Base-by-base conservation (phyloP, 2,888 invertebrate genomes). In the Liopterus haemorrhoidalis region DNA sequence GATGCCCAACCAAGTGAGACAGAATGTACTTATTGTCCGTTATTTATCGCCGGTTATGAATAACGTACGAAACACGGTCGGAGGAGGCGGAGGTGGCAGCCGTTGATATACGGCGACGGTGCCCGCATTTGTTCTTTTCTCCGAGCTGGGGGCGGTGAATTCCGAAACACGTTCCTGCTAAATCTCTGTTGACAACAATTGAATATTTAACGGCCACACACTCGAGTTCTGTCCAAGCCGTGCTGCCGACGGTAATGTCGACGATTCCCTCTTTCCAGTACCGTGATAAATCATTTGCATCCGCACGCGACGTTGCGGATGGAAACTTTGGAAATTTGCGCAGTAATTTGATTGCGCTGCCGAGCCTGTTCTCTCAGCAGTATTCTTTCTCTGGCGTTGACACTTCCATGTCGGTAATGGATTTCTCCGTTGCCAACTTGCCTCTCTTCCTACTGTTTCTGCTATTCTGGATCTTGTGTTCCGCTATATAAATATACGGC, bases 181-280 rank as follows among this genome's bases (percentile, higher is more conserved):
- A 45, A 45, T 45, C 45, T 45, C 45, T 33, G 45, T 39, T 45
- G 45, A 45, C 45, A 45, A 45, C 45, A 45, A 45, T 45, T 45
- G 45, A 45, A 45, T 45, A 45, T 45, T 45, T 45, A 45, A 45
- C 45, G 45, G 45, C 39, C 45, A n/a, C n/a, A n/a, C n/a, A n/a
- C n/a, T n/a, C n/a, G n/a, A n/a, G n/a, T n/a, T n/a, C n/a, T n/a
- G n/a, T n/a, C n/a, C n/a, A n/a, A n/a, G n/a, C n/a, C n/a, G n/a
- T n/a, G n/a, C n/a, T 20, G 21, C 43, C 22, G 37, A 21, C 32
- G 43, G 37, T 16, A 16, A 36, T 8, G 19, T 12, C 35, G 20
- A n/a, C 20, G 20, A n/a, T 20, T 8, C 16, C 18, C n/a, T 24
- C 36, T 21, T 11, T 37, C 37, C 31, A 12, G 21, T 38, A 22